A percentile compares a stretch with the other conserved stretches of the same genome.
These are phyloP conservation scores for Antrozous pallidus DNA, from an alignment of 2,797 vertebrate species.

Conservation along the genomic window DNA sequence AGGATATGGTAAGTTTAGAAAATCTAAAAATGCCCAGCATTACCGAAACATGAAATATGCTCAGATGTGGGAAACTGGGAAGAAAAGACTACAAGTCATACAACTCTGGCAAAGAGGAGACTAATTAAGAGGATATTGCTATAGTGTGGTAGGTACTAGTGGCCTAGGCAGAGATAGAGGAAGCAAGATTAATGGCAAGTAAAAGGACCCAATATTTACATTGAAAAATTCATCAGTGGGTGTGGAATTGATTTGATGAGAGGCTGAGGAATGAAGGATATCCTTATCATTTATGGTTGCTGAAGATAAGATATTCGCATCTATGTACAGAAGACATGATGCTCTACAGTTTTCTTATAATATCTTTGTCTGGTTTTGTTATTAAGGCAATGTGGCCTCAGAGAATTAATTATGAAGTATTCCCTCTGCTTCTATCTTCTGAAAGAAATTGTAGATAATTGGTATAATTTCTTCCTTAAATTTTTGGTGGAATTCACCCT, in stretches of 20 bases:
- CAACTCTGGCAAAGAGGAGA: not conserved
- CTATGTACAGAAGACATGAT: not conserved
- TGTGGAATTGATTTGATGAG: not conserved
- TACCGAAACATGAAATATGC: not conserved
- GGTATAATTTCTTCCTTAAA: not conserved
- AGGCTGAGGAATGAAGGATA: not conserved
- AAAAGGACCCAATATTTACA: not conserved
- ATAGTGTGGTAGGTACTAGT: not conserved
- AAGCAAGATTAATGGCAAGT: not conserved
- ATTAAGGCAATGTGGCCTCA: not conserved
- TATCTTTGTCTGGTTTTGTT: not conserved
- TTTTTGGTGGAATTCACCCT: not conserved
- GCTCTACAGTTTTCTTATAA: not conserved
- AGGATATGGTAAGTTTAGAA: not conserved
- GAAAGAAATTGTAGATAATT: not conserved
- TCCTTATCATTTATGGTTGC: not conserved
- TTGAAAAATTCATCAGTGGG: not conserved
- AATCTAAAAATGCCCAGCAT: not conserved
- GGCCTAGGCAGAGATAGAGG: not conserved
- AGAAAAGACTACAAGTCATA: not conserved
- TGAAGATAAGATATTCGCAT: not conserved
- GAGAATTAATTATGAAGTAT: not conserved
- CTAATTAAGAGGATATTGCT: not conserved
- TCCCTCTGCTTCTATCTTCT: not conserved
- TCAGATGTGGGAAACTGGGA: not conserved